Percentiles rank a stretch among this genome's conserved stretches.
Evolutionary conservation across 2,888 invertebrate species (phyloP).

Genomic region (Dusona sp.): DNA sequence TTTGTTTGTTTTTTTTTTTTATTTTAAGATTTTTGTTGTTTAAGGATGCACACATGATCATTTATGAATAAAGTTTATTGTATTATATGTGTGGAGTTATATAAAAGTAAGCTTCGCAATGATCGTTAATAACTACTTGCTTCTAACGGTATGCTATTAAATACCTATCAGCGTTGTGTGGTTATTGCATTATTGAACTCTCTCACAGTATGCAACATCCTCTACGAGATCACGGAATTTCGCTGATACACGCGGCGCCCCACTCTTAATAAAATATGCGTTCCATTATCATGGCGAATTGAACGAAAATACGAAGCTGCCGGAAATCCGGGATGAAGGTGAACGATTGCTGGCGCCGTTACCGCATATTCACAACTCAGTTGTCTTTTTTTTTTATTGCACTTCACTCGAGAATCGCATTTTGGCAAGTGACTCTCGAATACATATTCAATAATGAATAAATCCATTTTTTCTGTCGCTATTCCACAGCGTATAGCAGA

Average conservation of each 20-base stretch:
- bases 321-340: neutral
- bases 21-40: neutral
- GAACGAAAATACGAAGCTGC: neutral
- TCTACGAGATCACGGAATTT: constrained; percentile 48
- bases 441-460: too few relatives aligned
- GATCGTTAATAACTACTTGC: neutral
- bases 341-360: neutral
- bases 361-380: neutral
- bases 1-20: neutral
- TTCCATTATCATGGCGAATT: constrained; percentile 12
- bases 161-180: constrained; percentile 38
- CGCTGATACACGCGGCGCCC: constrained; percentile 1
- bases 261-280: constrained; percentile 37
- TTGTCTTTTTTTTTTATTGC: neutral
- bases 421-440: too few relatives aligned
- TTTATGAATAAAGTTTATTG: too few relatives aligned
- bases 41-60: too few relatives aligned
- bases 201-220: constrained; percentile 31
- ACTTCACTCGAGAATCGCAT: neutral
- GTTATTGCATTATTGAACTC: constrained; percentile 39
- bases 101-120: too few relatives aligned
- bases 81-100: too few relatives aligned
- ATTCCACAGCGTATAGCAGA: too few relatives aligned
- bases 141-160: constrained; percentile 38
- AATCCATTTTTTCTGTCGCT: too few relatives aligned